phyloP scores from a whole-genome alignment of 2,113 vertebrate genomes.

The Oncorhynchus masou region DNA sequence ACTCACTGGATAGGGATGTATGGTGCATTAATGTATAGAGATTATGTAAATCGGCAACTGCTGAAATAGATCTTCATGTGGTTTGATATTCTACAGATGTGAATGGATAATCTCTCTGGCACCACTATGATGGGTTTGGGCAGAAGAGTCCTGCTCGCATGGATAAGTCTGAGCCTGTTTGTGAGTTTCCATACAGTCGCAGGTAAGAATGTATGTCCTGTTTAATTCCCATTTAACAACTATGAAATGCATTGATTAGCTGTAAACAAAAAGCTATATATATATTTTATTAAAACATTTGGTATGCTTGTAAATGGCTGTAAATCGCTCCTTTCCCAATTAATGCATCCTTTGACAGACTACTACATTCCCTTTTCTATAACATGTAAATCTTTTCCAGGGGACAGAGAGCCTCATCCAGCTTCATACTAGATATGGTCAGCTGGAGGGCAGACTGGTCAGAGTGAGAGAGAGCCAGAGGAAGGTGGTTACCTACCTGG shows the following conservation, averaged over 20 bases:
- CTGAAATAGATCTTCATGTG: conserved; percentile 19
- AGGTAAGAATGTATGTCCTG: background rate
- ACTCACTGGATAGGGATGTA: conserved; percentile 16
- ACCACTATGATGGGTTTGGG: conserved; percentile 1
- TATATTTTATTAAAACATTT: background rate
- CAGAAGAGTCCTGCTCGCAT: background rate
- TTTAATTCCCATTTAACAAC: background rate
- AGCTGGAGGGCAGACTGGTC: background rate
- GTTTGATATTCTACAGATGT: conserved; percentile 3
- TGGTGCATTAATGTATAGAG: conserved; percentile 19
- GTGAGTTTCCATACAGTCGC: background rate
- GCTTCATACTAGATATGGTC: background rate
- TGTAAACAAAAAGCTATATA: background rate
- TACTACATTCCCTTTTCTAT: background rate
- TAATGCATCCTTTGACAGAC: too few relatives aligned
- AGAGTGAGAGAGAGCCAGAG: background rate
- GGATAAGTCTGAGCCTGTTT: background rate
- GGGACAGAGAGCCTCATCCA: background rate
- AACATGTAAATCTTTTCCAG: background rate
- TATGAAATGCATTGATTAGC: background rate
- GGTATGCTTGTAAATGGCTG: background rate
- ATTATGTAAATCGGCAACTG: conserved; percentile 2
- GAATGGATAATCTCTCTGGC: conserved; percentile 5
- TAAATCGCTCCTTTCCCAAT: too few relatives aligned
- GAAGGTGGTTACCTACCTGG: background rate